Conservation (phyloP, 2,113 vertebrate species). For the Isurus oxyrinchus region DNA sequence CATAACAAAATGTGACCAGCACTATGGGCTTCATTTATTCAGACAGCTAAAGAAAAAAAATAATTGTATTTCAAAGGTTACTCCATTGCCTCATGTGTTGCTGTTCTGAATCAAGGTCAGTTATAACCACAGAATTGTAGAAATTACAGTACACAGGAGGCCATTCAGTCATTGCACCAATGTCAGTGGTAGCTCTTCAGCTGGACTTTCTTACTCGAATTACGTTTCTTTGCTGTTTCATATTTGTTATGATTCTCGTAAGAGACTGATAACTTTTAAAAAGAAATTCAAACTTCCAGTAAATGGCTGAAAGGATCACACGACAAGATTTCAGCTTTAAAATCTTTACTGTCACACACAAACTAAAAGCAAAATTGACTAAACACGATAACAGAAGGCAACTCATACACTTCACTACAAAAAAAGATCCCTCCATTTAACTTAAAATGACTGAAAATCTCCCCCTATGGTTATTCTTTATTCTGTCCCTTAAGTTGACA, state of each 20-base stretch:
- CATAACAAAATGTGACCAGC: background rate
- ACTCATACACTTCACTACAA: too few relatives aligned
- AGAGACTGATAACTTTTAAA: too few relatives aligned
- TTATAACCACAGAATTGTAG: background rate
- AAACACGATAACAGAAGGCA: too few relatives aligned
- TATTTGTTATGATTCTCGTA: background rate
- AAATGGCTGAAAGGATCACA: too few relatives aligned
- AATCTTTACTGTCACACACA: too few relatives aligned
- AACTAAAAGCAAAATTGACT: too few relatives aligned
- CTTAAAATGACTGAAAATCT: too few relatives aligned
- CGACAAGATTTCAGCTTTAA: too few relatives aligned
- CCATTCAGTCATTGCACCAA: background rate
- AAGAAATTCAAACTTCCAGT: too few relatives aligned
- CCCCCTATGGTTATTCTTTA: too few relatives aligned
- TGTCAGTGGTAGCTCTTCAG: background rate
- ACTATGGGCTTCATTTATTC: background rate
- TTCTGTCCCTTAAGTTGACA: too few relatives aligned
- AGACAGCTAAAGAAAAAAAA: background rate
- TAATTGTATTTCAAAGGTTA: background rate
- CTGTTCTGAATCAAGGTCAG: background rate
- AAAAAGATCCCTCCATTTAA: too few relatives aligned
- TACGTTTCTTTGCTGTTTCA: background rate
- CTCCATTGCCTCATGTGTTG: background rate
- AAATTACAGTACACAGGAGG: background rate
- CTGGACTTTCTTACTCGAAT: background rate